Base-by-base conservation (phyloP, 1,140 invertebrate genomes). In the Asbolus verrucosus region DNA sequence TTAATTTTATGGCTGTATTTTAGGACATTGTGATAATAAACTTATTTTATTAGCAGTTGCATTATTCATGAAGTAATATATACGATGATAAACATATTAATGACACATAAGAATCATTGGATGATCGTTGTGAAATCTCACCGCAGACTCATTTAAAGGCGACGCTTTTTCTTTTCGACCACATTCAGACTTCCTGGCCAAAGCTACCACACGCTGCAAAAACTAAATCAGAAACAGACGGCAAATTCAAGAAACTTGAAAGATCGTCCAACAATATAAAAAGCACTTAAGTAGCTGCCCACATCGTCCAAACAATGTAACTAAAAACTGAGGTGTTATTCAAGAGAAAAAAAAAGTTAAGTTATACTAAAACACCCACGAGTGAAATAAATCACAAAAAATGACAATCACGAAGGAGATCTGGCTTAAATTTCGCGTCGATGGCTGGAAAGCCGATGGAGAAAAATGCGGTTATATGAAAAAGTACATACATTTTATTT, bases 1-100 rank as follows among this genome's bases (percentile, higher is more conserved):
- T 70, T 65, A 69, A 75, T 70, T 75, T 75, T 75, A 75, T 73
- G 71, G 67, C 46, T 63, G 68, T 75, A 73, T 75, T 75, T 75
- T 75, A 73, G 73, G 73, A 75, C 73, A 70, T 60, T 50, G 70
- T 62, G 69, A 75, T 71, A 75, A 75, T 73, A 75, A 75, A 73
- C 69, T 73, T 75, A 72, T 75, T 72, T 75, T 73, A 75, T 70
- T 69, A 36, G 36, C 50, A 30, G 16, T 59, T 60, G 27, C 46
- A 66, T 61, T 68, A 67, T 71, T 67, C 65, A 68, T 61, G 27
- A 43, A 67, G 43, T 59, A 30, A 38, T 60, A 60, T 69, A 69
- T 54, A 54, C 46, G 24, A 54, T 54, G 46, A 54, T 54, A 54
- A 54, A 54, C 46, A 54, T 24, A 54, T 54, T 54, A 54, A 54